phyloP scores from a whole-genome alignment of 2,797 vertebrate genomes.

The Sebastes hubbsi region DNA sequence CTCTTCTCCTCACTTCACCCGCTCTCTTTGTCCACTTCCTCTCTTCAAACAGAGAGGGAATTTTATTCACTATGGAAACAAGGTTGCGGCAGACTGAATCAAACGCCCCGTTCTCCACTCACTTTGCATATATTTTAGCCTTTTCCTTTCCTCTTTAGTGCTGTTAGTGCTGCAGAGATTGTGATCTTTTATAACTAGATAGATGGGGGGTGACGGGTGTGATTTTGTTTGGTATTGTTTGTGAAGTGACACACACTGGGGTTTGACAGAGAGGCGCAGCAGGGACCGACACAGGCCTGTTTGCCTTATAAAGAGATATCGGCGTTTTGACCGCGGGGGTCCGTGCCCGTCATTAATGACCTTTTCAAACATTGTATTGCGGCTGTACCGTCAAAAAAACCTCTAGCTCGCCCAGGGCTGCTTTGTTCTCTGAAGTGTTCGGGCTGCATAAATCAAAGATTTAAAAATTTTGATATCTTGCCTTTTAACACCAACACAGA shows the following conservation, averaged over 20 bases:
- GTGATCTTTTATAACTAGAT: constrained; percentile 47
- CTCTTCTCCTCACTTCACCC: not conserved
- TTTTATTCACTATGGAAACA: constrained; percentile 17
- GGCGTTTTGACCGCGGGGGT: constrained; percentile 77
- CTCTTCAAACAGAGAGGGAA: constrained; percentile 5
- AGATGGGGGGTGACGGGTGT: constrained; percentile 54
- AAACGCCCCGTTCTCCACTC: constrained; percentile 1
- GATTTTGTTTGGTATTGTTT: constrained; percentile 69
- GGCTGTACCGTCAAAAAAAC: constrained; percentile 55
- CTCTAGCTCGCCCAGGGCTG: constrained; percentile 51
- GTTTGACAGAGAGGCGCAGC: constrained; percentile 66
- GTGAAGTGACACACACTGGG: constrained; percentile 54
- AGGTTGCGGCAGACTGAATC: constrained; percentile 8
- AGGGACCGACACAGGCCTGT: constrained; percentile 55
- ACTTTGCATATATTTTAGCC: constrained; percentile 47
- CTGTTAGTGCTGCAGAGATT: constrained; percentile 5
- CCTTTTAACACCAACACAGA: constrained; percentile 36
- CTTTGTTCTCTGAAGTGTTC: constrained; percentile 64
- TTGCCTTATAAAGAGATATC: constrained; percentile 73
- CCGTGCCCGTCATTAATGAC: constrained; percentile 78
- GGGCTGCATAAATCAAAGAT: constrained; percentile 67
- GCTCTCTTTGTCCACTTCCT: not conserved
- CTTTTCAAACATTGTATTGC: constrained; percentile 78
- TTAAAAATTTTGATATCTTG: constrained; percentile 66
- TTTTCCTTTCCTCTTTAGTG: constrained; percentile 37